These are phyloP conservation scores for Eustalomyia histrio DNA, from an alignment of 2,888 invertebrate genomes.

Conservation along the genomic window DNA sequence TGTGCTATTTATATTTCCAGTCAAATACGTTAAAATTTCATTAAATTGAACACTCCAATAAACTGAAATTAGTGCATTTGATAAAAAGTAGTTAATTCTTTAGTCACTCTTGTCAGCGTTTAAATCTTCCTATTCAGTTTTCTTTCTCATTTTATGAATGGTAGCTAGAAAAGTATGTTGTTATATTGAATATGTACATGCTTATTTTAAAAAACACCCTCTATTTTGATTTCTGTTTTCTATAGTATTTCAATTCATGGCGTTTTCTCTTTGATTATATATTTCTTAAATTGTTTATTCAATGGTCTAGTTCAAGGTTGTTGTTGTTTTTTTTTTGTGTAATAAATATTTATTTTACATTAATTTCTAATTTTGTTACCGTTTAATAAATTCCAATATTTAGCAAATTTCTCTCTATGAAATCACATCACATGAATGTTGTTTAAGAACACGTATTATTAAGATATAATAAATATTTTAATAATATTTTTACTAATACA, in stretches of 20 bases:
- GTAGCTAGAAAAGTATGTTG: not conserved
- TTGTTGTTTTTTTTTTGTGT: conserved; percentile 21
- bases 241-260: conserved; percentile 48
- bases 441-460: not conserved
- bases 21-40: too few relatives aligned
- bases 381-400: conserved; percentile 17
- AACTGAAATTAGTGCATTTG: too few relatives aligned
- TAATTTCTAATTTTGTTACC: not conserved
- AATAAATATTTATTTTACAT: not conserved
- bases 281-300: conserved; percentile 13
- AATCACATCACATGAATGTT: not conserved
- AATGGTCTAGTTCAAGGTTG: conserved; percentile 56
- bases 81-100: too few relatives aligned
- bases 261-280: not conserved
- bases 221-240: conserved; percentile 24
- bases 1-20: too few relatives aligned
- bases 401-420: not conserved
- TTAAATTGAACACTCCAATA: too few relatives aligned
- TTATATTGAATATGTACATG: not conserved
- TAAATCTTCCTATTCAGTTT: not conserved
- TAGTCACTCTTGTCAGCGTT: too few relatives aligned
- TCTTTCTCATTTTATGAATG: not conserved
- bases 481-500: conserved; percentile 2
- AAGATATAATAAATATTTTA: not conserved
- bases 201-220: conserved; percentile 45